Percentiles rank a stretch among this genome's conserved stretches.
These are phyloP conservation scores for Periophthalmus modestus DNA, from an alignment of 2,113 vertebrate species.

Conservation along the genomic window DNA sequence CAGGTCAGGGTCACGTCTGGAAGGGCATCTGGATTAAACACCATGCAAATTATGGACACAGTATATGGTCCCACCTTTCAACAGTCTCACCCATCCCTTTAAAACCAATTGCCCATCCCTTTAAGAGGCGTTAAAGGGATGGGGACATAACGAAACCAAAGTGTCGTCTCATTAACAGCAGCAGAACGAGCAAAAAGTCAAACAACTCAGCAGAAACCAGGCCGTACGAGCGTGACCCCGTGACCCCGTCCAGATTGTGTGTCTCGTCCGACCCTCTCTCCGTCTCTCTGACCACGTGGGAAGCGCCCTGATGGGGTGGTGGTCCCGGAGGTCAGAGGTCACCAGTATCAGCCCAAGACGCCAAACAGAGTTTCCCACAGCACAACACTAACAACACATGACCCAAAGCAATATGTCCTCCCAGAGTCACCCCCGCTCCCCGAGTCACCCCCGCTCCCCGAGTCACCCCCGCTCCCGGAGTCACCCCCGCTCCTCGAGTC, in stretches of 20 bases:
- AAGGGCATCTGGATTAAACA: neutral
- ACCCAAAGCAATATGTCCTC: conserved; percentile 72
- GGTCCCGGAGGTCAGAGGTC: neutral
- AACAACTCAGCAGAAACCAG: neutral
- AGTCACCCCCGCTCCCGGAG: conserved; percentile 8
- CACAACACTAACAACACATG: conserved; percentile 54
- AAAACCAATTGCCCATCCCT: neutral
- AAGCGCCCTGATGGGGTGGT: conserved; percentile 1
- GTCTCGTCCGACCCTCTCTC: neutral
- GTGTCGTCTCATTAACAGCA: neutral
- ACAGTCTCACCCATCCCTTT: too few relatives aligned
- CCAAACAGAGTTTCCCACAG: conserved; percentile 69
- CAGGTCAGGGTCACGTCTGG: too few relatives aligned
- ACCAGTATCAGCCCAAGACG: neutral
- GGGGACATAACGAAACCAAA: neutral
- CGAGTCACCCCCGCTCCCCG: neutral
- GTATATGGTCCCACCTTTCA: too few relatives aligned
- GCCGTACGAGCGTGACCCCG: too few relatives aligned
- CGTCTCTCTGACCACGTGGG: neutral
- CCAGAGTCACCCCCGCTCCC: conserved; percentile 39
- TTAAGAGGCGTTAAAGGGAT: neutral
- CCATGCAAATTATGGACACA: too few relatives aligned
- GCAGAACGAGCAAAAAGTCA: neutral
- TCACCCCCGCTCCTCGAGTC: conserved; percentile 32
- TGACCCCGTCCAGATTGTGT: neutral